Base-by-base conservation (phyloP, 2,113 vertebrate species). In the Trinectes maculatus region DNA sequence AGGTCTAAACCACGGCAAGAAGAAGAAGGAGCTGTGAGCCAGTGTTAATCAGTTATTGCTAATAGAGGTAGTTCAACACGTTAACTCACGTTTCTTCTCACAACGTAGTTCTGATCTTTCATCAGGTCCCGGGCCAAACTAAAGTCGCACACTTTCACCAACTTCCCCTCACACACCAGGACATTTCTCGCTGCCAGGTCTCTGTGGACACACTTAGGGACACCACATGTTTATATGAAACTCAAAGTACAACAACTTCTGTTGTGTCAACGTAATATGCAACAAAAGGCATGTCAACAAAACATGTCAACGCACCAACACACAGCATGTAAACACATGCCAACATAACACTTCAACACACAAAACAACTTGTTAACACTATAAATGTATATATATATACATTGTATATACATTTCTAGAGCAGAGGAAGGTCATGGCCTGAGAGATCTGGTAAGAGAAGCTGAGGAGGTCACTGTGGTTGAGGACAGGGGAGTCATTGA, bases 401-500 rank as follows among this genome's bases (percentile, higher is more conserved):
- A n/a, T n/a, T n/a, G n/a, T n/a, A n/a, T n/a, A n/a, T 87, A 98
- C 98, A 0, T 97, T 97, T 92, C 94, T 96, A 37, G 94, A 94
- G 25, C 96, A 93, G 28, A 99, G 91, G 89, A 98, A 99, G 54
- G 96, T 92, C 97, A 99, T 96, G 67, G 96, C 98, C 8, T 96
- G 93, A 65, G 95, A 93, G 77, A 98, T 93, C 73, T 99, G 96
- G 87, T 93, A 96, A 80, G 94, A 96, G 91, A 98, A 95, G 59
- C 93, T 92, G 72, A 97, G 85, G 15, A 99, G 92, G 74, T 98
- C 94, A 0, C 78, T 88, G 60, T 92, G 92, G 71, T 89, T 93
- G 12, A 98, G 94, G 19, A 93, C 48, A 0, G 94, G 89, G 42
- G 95, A 95, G 34, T 94, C 94, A 0, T 90, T 94, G 69, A 94